A percentile compares a stretch with the other conserved stretches of the same genome.
Evolutionary conservation across 2,797 vertebrate species (phyloP).

Genomic region (Karalla daura): DNA sequence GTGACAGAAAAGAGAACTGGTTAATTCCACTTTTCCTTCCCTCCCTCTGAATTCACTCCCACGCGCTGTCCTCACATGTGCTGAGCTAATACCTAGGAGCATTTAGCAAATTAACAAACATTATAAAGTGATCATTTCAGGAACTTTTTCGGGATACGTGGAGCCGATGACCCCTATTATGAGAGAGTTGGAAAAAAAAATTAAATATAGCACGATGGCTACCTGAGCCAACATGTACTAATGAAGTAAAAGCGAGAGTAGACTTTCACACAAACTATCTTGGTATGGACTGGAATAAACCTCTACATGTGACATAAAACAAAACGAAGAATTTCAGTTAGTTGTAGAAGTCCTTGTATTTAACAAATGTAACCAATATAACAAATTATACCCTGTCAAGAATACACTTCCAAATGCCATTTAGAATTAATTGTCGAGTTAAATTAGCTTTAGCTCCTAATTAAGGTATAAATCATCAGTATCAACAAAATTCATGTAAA

Average conservation of each 20-base stretch:
- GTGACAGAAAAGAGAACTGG: slow-evolving; percentile 65
- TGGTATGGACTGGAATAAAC: too few species aligned
- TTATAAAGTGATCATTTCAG: slow-evolving; percentile 7
- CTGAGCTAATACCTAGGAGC: neutral
- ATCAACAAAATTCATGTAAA: slow-evolving; percentile 8
- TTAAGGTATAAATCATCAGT: neutral
- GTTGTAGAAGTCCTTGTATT: too few species aligned
- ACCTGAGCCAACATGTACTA: too few species aligned
- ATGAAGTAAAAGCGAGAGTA: too few species aligned
- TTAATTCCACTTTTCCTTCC: slow-evolving; percentile 50
- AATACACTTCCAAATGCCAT: neutral
- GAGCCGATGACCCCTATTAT: neutral
- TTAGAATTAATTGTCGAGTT: neutral
- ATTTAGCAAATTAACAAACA: slow-evolving; percentile 26
- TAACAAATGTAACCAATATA: too few species aligned
- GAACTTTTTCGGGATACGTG: neutral
- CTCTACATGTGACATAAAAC: too few species aligned
- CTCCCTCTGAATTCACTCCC: slow-evolving; percentile 40
- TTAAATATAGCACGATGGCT: too few species aligned
- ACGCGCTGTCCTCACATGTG: slow-evolving; percentile 10
- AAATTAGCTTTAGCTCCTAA: neutral
- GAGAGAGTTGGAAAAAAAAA: too few species aligned
- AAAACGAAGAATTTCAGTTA: too few species aligned
- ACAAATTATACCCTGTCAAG: neutral
- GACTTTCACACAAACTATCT: too few species aligned